A percentile compares a stretch with the other conserved stretches of the same genome.
Evolutionary conservation across 2,113 vertebrate genomes (phyloP).

Genomic region (Pycnonotus jocosus): DNA sequence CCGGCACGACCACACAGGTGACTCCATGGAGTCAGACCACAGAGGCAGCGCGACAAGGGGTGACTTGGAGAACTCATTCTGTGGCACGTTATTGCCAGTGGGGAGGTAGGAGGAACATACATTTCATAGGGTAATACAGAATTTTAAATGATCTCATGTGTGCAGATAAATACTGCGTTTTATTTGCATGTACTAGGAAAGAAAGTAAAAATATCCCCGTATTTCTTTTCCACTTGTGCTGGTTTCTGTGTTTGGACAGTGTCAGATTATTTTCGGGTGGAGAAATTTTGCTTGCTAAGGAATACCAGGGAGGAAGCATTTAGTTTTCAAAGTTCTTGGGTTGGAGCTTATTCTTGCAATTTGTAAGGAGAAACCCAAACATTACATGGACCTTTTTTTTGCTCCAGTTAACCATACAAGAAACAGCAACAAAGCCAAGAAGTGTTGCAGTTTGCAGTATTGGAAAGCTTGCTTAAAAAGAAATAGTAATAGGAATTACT

Average conservation of each 20-base stretch:
- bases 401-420: not conserved
- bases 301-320: not conserved
- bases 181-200: not conserved
- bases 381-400: not conserved
- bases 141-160: not conserved
- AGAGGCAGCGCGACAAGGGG: not conserved
- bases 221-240: not conserved
- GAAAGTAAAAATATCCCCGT: not conserved
- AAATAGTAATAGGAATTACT: not conserved
- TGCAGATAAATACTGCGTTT: not conserved
- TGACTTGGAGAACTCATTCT: not conserved
- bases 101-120: not conserved
- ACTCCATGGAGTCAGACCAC: not conserved
- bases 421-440: not conserved
- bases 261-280: not conserved
- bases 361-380: not conserved
- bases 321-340: not conserved
- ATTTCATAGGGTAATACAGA: not conserved
- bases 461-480: not conserved
- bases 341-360: not conserved
- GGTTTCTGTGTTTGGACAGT: not conserved
- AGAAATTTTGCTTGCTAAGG: not conserved
- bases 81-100: accelerated
- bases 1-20: not conserved
- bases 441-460: not conserved